Conservation (phyloP, 2,797 vertebrate genomes). For the Vipera latastei region DNA sequence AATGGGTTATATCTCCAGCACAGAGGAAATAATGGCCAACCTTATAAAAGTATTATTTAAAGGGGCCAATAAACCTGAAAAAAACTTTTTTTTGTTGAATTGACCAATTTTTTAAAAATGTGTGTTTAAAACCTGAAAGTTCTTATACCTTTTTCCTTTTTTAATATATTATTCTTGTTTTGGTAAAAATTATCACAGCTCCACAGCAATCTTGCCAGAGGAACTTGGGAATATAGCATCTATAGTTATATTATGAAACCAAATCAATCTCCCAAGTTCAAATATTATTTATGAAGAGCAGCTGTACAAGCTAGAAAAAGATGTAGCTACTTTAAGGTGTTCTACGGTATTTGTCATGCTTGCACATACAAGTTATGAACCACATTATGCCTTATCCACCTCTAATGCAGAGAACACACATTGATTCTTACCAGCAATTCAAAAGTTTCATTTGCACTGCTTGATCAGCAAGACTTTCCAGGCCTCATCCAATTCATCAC, state of each 20-base stretch:
- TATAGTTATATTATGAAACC: not conserved
- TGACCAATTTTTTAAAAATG: not conserved
- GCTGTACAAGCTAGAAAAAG: not conserved
- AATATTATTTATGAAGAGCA: not conserved
- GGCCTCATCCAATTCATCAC: not conserved
- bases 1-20: not conserved
- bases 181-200: not conserved
- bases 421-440: not conserved
- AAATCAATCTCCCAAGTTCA: not conserved
- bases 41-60: not conserved
- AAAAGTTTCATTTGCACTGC: not conserved
- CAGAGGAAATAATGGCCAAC: not conserved
- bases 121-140: not conserved
- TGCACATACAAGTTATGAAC: not conserved
- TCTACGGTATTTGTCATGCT: not conserved
- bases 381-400: not conserved
- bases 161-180: not conserved
- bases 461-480: not conserved
- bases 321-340: not conserved
- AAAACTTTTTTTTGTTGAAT: not conserved
- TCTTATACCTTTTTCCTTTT: not conserved
- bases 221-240: not conserved
- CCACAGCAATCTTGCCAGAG: not conserved
- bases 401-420: not conserved
- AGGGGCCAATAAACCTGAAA: not conserved